Base-by-base conservation (phyloP, 2,113 vertebrate species). In the Otis tarda region DNA sequence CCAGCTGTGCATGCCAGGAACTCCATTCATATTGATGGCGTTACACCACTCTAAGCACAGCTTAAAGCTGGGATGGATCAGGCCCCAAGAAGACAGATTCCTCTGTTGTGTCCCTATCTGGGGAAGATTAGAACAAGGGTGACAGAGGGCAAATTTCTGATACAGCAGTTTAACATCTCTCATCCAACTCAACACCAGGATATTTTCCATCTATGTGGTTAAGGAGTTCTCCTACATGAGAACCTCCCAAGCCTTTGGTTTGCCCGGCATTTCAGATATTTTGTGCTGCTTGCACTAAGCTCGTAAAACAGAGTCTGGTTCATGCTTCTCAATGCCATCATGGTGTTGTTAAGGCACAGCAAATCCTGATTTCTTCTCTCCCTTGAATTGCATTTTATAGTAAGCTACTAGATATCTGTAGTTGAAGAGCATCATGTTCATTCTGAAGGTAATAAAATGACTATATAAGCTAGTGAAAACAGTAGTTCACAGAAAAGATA, bases 311-410 rank as follows among this genome's bases (percentile, higher is more conserved):
- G 68, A 68, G 1, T 60, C 71, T 49, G 47, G 22, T 4, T 89
- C 35, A 3, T 23, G 49, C 24, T 86, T 56, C 18, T 30, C 52
- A 45, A 4, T 27, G 45, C 37, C 41, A 47, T 50, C 45, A 24
- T 0, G 2, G 28, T 0, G 0, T 14, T 56, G 20, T 37, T 68
- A 71, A 94, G 52, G 56, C 43, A 65, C 41, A 56, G 59, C 33
- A 75, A 63, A 63, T 53, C 78, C 64, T 55, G 52, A 59, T 65
- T 74, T 69, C 50, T 89, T 69, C n/a, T 87, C 30, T 67, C 22
- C 5, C n/a, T 22, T 63, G 60, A 89, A 75, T n/a, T 70, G 52
- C 19, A 13, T 74, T 87, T 84, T 59, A 18, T 33, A 55, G 47
- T 30, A 47, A 85, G 17, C 73, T 39, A 24, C 16, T 60, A 70